These are phyloP conservation scores for Scelioninae gen. 1 DNA, from an alignment of 2,888 invertebrate genomes.

Conservation along the genomic window DNA sequence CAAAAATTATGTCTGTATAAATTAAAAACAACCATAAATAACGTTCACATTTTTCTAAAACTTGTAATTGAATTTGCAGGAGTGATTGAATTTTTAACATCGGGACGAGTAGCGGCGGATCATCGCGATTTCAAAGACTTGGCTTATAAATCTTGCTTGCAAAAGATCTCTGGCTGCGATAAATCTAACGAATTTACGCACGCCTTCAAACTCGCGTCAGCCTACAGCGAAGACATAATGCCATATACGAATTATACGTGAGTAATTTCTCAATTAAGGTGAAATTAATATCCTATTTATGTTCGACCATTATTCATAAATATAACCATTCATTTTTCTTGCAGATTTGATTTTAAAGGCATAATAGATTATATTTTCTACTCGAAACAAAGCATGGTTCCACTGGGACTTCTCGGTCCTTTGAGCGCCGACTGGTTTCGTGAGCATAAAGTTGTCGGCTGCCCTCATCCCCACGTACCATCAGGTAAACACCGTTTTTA, in stretches of 20 bases:
- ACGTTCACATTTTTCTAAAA: slow-evolving; percentile 18
- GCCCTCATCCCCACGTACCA: slow-evolving; percentile 98
- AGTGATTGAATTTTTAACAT: slow-evolving; percentile 97
- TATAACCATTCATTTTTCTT: slow-evolving; percentile 80
- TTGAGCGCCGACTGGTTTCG: slow-evolving; percentile 96
- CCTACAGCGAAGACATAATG: slow-evolving; percentile 98
- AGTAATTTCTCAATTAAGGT: slow-evolving; percentile 82
- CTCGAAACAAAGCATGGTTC: slow-evolving; percentile 97
- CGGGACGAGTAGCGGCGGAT: slow-evolving; percentile 94
- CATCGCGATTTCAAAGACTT: slow-evolving; percentile 99
- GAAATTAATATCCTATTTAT: slow-evolving; percentile 32
- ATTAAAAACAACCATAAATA: slow-evolving; percentile 39
- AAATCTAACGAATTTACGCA: slow-evolving; percentile 96
- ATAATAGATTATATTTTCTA: slow-evolving; percentile 99
- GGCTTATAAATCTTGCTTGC: slow-evolving; percentile 95
- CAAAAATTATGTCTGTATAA: slow-evolving; percentile 7
- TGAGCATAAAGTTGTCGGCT: slow-evolving; percentile 98
- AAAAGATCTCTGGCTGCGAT: slow-evolving; percentile 94
- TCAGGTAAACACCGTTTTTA: slow-evolving; percentile 86
- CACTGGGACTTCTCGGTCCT: slow-evolving; percentile 96
- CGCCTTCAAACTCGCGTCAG: slow-evolving; percentile 97
- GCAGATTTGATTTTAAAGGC: slow-evolving; percentile 98
- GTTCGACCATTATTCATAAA: slow-evolving; percentile 17
- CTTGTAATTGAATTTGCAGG: slow-evolving; percentile 86
- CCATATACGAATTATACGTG: slow-evolving; percentile 99